Percentiles rank a stretch among this genome's conserved stretches.
These are phyloP conservation scores for Glomeris marginata DNA, from an alignment of 2,888 invertebrate species.

Conservation along the genomic window DNA sequence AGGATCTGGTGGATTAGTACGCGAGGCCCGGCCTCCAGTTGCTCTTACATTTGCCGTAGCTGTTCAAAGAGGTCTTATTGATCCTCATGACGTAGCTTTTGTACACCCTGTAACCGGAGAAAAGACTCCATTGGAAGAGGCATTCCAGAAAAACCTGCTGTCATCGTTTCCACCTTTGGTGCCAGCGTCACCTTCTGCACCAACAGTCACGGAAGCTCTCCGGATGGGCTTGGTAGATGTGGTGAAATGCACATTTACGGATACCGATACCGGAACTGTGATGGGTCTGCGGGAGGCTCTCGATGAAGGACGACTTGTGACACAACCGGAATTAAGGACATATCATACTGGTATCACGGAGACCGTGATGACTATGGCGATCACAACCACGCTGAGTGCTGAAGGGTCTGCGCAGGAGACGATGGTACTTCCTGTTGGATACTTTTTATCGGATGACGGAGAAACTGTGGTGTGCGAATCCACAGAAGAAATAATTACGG, in stretches of 20 bases:
- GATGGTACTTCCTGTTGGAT: too few species aligned
- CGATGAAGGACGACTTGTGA: constrained; percentile 22
- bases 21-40: constrained; percentile 48
- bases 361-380: too few species aligned
- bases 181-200: constrained; percentile 48
- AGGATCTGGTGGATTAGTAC: constrained; percentile 20
- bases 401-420: too few species aligned
- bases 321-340: too few species aligned
- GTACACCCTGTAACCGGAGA: constrained; percentile 31
- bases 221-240: constrained; percentile 49
- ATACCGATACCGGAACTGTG: constrained; percentile 30
- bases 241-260: constrained; percentile 25
- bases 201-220: constrained; percentile 55
- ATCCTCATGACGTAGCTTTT: constrained; percentile 29
- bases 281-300: constrained; percentile 33
- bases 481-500: too few species aligned
- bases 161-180: constrained; percentile 45
- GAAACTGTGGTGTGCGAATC: too few species aligned
- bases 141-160: constrained; percentile 19
- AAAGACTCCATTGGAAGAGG: constrained; percentile 28
- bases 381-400: too few species aligned
- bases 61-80: constrained; percentile 30
- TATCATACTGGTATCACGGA: too few species aligned
- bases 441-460: too few species aligned
- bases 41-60: constrained; percentile 39